Base-by-base conservation (phyloP, 2,113 vertebrate genomes). In the Xiphophorus hellerii region DNA sequence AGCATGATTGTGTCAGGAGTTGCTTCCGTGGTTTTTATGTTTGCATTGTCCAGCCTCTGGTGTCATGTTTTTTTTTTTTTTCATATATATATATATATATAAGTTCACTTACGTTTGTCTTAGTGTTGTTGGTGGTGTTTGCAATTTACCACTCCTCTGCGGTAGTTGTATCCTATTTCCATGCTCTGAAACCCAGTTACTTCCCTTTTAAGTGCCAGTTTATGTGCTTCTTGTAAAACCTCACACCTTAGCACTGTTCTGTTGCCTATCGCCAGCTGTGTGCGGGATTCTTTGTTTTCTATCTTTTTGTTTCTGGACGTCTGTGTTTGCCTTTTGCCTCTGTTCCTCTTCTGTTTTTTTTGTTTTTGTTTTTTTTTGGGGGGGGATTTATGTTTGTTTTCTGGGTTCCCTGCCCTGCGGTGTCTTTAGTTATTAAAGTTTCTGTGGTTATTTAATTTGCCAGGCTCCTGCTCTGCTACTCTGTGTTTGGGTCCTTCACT, bases 351-450 rank as follows among this genome's bases (percentile, higher is more conserved):
- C 17, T 3, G 5, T 20, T 48, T 63, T 66, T n/a, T 25, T 44
- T 31, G 1, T 9, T 35, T 35, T 35, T 9, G 9, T 37, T 37
- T 37, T 37, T 37, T 35, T 8, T 35, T 0, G 31, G 31, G 33
- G 33, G 1, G 9, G 61, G 12, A 71, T 63, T 22, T 62, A 39
- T 67, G 42, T 69, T 28, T 27, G 62, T 68, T 66, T 54, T 33
- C n/a, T 68, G 62, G 63, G 28, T 27, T 42, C 60, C 28, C 83
- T 73, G 48, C 28, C 30, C 25, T 67, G 42, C 76, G 17, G 51
- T 25, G 10, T 11, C 51, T 58, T 58, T 58, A 58, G 51, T 58
- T 58, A 58, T 58, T 58, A 58, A 58, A 58, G 51, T 58, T 58
- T 58, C 17, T 58, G 51, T 58, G 51, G 51, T 58, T 58, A 17